Conservation (phyloP, 1,140 invertebrate genomes). For the Heliothis virescens region DNA sequence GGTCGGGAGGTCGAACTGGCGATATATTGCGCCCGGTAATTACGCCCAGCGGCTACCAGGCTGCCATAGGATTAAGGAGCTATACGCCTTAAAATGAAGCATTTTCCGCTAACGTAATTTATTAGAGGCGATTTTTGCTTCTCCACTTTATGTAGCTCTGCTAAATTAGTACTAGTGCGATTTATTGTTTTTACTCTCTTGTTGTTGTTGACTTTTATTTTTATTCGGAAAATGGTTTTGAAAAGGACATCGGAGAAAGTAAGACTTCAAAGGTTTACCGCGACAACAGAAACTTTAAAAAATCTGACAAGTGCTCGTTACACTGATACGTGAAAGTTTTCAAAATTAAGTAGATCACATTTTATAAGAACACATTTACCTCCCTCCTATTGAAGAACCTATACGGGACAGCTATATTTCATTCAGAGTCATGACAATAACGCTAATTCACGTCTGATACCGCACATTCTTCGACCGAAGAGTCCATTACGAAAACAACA, state of each 20-base stretch:
- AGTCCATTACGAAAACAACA: slow-evolving; percentile 51
- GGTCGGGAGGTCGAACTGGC: slow-evolving; percentile 68
- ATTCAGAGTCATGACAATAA: slow-evolving; percentile 39
- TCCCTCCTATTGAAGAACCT: not conserved
- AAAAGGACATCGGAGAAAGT: slow-evolving; percentile 4
- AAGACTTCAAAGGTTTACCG: not conserved
- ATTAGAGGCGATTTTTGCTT: slow-evolving; percentile 61
- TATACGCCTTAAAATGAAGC: slow-evolving; percentile 74
- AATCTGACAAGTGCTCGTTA: not conserved
- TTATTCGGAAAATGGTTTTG: slow-evolving; percentile 16
- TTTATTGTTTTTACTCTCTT: slow-evolving; percentile 38
- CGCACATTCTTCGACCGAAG: slow-evolving; percentile 26
- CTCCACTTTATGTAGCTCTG: slow-evolving; percentile 52
- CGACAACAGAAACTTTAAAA: not conserved
- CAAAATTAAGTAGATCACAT: not conserved
- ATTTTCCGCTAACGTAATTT: slow-evolving; percentile 62
- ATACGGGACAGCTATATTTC: slow-evolving; percentile 13
- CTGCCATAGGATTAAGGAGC: slow-evolving; percentile 73
- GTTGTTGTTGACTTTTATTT: slow-evolving; percentile 47
- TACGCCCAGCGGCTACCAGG: slow-evolving; percentile 69
- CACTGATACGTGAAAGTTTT: not conserved
- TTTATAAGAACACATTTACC: not conserved
- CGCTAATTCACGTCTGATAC: slow-evolving; percentile 46
- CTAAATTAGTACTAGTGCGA: slow-evolving; percentile 52
- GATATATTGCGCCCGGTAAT: slow-evolving; percentile 77